phyloP scores from a whole-genome alignment of 2,888 invertebrate species.

The Rotaria socialis region DNA sequence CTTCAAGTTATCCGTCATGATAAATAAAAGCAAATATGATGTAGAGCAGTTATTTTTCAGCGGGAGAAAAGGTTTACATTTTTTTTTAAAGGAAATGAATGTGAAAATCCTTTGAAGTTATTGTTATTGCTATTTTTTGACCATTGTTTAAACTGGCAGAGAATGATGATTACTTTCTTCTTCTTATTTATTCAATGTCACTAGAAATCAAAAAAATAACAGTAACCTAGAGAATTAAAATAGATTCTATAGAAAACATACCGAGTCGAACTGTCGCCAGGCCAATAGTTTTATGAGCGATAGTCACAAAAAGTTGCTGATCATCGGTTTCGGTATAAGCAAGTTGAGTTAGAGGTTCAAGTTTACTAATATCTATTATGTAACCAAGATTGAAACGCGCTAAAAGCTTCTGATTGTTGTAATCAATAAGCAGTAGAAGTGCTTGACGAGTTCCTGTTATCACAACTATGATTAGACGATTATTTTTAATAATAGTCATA shows the following conservation, averaged over 20 bases:
- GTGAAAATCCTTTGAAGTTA: not conserved
- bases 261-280: not conserved
- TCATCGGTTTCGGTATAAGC: not conserved
- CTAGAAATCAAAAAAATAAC: not conserved
- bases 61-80: not conserved
- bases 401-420: not conserved
- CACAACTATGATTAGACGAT: not conserved
- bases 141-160: not conserved
- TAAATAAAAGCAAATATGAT: not conserved
- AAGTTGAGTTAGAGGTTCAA: slow-evolving; percentile 1
- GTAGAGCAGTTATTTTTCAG: not conserved
- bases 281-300: not conserved
- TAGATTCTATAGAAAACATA: not conserved
- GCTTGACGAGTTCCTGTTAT: not conserved
- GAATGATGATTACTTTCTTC: not conserved
- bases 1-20: not conserved
- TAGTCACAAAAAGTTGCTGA: not conserved
- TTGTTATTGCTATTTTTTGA: not conserved
- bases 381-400: slow-evolving; percentile 6
- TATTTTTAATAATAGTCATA: not conserved
- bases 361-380: not conserved
- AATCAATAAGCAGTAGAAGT: not conserved
- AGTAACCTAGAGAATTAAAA: not conserved
- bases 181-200: not conserved
- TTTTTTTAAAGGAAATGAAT: not conserved